Percentiles rank a stretch among this genome's conserved stretches.
Conservation (phyloP, 2,797 vertebrate genomes). For the Pseudomugil tenellus region DNA sequence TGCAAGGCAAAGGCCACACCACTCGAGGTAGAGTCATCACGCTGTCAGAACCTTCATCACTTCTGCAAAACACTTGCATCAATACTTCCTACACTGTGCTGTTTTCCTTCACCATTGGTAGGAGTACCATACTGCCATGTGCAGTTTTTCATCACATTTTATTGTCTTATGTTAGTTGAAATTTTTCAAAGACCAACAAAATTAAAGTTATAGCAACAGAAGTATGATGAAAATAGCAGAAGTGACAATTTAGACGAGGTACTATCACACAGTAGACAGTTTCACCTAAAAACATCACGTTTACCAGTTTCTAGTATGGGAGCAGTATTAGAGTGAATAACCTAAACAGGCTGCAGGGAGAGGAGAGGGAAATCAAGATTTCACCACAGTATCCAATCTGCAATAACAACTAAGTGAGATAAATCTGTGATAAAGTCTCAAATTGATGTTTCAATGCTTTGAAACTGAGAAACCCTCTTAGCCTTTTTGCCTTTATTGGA, state of each 20-base stretch:
- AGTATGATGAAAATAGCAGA: background rate
- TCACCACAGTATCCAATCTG: conserved; percentile 9
- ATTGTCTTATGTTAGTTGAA: background rate
- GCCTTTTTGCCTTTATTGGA: too few species aligned
- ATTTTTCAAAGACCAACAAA: background rate
- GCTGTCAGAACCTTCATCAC: conserved; percentile 29
- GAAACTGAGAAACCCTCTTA: background rate
- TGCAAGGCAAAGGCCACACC: conserved; percentile 75
- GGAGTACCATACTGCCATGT: background rate
- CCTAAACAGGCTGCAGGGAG: conserved; percentile 14
- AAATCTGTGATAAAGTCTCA: background rate
- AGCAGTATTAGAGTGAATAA: conserved; percentile 26
- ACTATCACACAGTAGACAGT: conserved; percentile 23
- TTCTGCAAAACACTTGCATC: conserved; percentile 13
- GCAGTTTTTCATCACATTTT: conserved; percentile 5
- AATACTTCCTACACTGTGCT: conserved; percentile 16
- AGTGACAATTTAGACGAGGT: conserved; percentile 33
- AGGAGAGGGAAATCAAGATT: background rate
- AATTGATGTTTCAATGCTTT: background rate
- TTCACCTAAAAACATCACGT: conserved; percentile 18
- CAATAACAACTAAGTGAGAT: conserved; percentile 1
- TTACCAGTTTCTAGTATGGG: conserved; percentile 20
- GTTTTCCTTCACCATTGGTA: conserved; percentile 11
- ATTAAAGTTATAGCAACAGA: background rate
- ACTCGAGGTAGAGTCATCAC: conserved; percentile 72